A percentile compares a stretch with the other conserved stretches of the same genome.
These are phyloP conservation scores for Melieria crassipennis DNA, from an alignment of 2,888 invertebrate genomes.

Conservation along the genomic window DNA sequence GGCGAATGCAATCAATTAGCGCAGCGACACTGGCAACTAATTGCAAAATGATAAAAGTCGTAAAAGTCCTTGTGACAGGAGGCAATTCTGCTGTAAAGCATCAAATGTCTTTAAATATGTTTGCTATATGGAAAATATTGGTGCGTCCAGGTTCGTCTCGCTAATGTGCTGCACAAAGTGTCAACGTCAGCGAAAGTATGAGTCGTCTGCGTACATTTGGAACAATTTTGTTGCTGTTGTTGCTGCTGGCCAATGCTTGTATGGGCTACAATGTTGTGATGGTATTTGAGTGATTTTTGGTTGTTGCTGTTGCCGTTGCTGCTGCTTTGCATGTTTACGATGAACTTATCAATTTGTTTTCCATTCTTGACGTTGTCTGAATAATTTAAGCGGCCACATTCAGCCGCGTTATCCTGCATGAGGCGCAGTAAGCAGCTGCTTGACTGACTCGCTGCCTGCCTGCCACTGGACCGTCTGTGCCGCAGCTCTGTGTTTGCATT, in stretches of 20 bases:
- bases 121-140: constrained; percentile 10
- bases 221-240: not conserved
- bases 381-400: constrained; percentile 52
- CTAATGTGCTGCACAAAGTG: constrained; percentile 1
- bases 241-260: not conserved
- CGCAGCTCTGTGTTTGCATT: constrained; percentile 43
- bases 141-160: too few relatives aligned
- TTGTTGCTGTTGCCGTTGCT: constrained; percentile 1
- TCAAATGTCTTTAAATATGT: too few relatives aligned
- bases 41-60: too few relatives aligned
- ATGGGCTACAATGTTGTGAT: too few relatives aligned
- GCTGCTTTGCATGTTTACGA: constrained; percentile 61
- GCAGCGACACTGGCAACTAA: too few relatives aligned
- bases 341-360: constrained; percentile 63
- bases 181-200: constrained; percentile 33
- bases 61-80: too few relatives aligned
- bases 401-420: constrained; percentile 15
- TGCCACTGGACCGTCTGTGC: constrained; percentile 41
- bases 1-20: too few relatives aligned
- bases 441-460: not conserved
- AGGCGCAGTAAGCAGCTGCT: constrained; percentile 27
- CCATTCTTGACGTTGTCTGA: constrained; percentile 58
- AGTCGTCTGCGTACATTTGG: not conserved
- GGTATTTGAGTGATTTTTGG: too few relatives aligned
- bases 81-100: too few relatives aligned